Percentiles rank a stretch among this genome's conserved stretches.
phyloP scores from a whole-genome alignment of 2,888 invertebrate species.

The Drosophila bunnanda region DNA sequence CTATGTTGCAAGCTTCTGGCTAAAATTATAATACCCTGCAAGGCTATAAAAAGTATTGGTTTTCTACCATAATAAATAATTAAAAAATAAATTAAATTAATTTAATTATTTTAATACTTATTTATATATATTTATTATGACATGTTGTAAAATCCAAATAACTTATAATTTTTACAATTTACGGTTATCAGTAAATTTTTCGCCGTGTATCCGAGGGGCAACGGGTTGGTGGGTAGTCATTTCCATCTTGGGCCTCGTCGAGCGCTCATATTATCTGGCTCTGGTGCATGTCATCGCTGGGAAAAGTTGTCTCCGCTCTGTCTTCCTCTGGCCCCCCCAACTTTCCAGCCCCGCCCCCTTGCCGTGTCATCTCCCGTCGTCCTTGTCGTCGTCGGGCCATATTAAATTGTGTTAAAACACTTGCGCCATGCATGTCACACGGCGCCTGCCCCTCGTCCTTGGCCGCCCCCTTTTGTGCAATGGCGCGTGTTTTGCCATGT shows the following conservation, averaged over 20 bases:
- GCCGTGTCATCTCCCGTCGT: conserved; percentile 35
- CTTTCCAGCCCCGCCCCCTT: too few relatives aligned
- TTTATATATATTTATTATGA: too few relatives aligned
- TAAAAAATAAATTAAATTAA: too few relatives aligned
- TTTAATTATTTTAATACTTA: too few relatives aligned
- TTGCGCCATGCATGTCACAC: conserved; percentile 61
- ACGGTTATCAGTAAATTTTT: neutral
- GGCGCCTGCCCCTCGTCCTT: conserved; percentile 32
- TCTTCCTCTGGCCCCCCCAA: conserved; percentile 7
- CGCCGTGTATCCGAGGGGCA: neutral
- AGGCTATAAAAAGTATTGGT: too few relatives aligned
- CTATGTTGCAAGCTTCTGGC: too few relatives aligned
- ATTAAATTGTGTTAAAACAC: conserved; percentile 66
- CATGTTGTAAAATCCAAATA: too few relatives aligned
- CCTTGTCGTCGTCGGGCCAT: conserved; percentile 54
- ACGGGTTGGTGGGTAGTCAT: conserved; percentile 12
- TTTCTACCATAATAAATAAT: too few relatives aligned
- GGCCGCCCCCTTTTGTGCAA: conserved; percentile 47
- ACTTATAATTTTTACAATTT: neutral
- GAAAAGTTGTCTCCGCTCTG: conserved; percentile 52
- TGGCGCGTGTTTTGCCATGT: conserved; percentile 65
- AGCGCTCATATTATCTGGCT: conserved; percentile 50
- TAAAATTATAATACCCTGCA: too few relatives aligned
- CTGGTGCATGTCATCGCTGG: conserved; percentile 55
- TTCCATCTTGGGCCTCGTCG: conserved; percentile 47